Evolutionary conservation across 2,888 invertebrate genomes (phyloP), one percentile per base, ranked within the genome.

Genomic region (Pristionchus maxplancki): DNA sequence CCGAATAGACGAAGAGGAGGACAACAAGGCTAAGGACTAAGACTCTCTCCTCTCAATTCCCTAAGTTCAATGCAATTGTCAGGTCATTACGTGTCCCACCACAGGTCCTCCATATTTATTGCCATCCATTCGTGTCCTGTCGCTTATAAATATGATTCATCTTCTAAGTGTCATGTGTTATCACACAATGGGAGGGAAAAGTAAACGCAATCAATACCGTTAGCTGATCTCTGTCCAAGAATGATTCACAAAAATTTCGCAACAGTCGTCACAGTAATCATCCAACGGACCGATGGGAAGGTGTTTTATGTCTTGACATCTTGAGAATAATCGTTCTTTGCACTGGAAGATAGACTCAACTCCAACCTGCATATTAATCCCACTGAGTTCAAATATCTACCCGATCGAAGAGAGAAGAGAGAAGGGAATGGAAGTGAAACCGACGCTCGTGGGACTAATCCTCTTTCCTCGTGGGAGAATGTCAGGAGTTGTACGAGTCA

Each of bases 391-490:
- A 83, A 83, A 53, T 50, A 53, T 34, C 50, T 85, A 85, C 64
- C 17, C 64, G 64, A 62, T 48, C 44, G 64, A 85, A 85, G n/a
- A 84, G 44, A 58, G 28, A 34, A 58, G 58, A 53, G 58, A 58
- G 34, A 84, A 34, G 15, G 2, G 83, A 37, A n/a, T n/a, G n/a
- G 37, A 58, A 53, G 31, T n/a, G n/a, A n/a, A n/a, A n/a, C n/a
- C n/a, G n/a, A n/a, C n/a, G n/a, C 97, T 96, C 0, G 97, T 97
- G 83, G 90, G 90, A 93, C 95, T 83, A 94, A 95, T 90, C 40
- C 93, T 89, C 88, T 90, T n/a, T n/a, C n/a, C n/a, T n/a, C n/a
- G n/a, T n/a, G n/a, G n/a, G n/a, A n/a, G n/a, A n/a, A n/a, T n/a
- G n/a, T n/a, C n/a, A n/a, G n/a, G n/a, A n/a, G n/a, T n/a, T n/a